A percentile compares a stretch with the other conserved stretches of the same genome.
phyloP scores from a whole-genome alignment of 2,797 vertebrate species.

The Phalanger gymnotis region DNA sequence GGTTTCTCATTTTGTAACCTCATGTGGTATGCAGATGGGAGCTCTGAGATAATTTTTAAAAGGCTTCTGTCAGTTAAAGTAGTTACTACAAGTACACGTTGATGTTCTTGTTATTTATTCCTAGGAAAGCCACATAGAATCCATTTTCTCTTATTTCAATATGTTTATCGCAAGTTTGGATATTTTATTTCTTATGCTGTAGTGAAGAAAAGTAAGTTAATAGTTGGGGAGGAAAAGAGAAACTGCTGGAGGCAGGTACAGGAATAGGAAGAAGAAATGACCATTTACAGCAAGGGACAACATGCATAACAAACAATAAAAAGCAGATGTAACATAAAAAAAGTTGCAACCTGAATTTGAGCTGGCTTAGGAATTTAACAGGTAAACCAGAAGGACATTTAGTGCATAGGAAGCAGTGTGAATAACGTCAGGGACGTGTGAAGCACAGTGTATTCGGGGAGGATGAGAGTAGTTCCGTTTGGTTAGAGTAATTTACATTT shows the following conservation, averaged over 20 bases:
- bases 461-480: background rate
- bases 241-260: conserved; percentile 9
- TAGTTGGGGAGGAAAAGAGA: background rate
- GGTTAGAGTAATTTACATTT: background rate
- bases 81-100: background rate
- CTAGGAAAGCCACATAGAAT: conserved; percentile 35
- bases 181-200: conserved; percentile 19
- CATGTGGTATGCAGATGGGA: conserved; percentile 36
- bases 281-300: background rate
- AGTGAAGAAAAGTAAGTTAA: background rate
- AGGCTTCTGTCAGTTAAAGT: background rate
- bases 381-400: background rate
- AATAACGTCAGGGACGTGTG: background rate
- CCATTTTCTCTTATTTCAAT: conserved; percentile 17
- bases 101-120: background rate
- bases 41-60: background rate
- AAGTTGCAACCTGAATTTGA: background rate
- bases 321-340: conserved; percentile 17
- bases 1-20: conserved; percentile 23
- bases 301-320: background rate
- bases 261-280: background rate
- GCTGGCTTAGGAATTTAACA: background rate
- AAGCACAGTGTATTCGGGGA: background rate
- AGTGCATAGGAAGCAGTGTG: background rate
- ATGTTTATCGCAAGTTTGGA: conserved; percentile 20